Conservation (phyloP, 2,113 vertebrate species). For the Bettongia penicillata region DNA sequence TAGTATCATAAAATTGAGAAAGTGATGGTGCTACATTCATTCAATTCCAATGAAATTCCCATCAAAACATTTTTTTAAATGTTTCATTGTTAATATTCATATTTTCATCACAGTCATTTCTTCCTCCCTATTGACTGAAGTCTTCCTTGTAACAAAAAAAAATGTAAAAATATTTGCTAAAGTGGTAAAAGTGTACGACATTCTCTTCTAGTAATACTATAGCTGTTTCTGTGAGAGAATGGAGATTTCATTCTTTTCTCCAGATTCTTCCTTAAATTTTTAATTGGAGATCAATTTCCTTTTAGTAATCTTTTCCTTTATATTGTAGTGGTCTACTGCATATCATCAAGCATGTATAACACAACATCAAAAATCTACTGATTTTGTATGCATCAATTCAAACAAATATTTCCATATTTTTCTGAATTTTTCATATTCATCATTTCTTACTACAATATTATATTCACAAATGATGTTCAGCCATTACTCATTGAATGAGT, state of each 20-base stretch:
- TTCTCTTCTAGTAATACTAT: not conserved
- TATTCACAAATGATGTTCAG: not conserved
- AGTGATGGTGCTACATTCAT: not conserved
- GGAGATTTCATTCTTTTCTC: not conserved
- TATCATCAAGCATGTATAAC: not conserved
- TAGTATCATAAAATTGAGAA: fast-evolving
- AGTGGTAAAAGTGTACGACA: not conserved
- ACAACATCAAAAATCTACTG: not conserved
- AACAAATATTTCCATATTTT: not conserved
- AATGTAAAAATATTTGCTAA: not conserved
- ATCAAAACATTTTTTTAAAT: not conserved
- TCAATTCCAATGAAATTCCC: not conserved
- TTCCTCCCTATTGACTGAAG: not conserved
- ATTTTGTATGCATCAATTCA: not conserved
- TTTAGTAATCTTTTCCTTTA: not conserved
- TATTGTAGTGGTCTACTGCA: not conserved
- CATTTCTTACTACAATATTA: not conserved
- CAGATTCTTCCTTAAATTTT: not conserved
- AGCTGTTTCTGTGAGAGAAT: not conserved
- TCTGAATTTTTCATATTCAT: not conserved
- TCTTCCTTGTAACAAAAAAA: not conserved
- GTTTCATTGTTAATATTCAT: not conserved
- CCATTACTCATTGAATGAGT: not conserved
- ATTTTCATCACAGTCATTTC: not conserved
- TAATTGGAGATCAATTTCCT: not conserved